Percentiles rank a stretch among this genome's conserved stretches.
Conservation (phyloP, 2,888 invertebrate genomes). For the Cryptocephalus primarius region DNA sequence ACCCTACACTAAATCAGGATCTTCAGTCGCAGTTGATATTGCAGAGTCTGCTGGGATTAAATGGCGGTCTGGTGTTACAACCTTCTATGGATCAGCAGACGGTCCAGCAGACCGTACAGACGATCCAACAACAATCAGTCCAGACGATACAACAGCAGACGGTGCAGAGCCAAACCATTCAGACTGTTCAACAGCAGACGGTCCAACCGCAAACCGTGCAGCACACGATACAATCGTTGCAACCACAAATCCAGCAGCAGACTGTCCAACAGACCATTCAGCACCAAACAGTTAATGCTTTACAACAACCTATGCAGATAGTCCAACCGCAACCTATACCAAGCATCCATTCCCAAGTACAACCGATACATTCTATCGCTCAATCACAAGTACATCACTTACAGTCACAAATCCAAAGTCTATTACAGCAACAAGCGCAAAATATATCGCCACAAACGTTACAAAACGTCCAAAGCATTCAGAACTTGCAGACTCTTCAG, state of each 20-base stretch:
- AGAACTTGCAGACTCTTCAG: constrained; percentile 8
- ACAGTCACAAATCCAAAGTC: constrained; percentile 29
- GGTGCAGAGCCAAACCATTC: constrained; percentile 36
- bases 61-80: constrained; percentile 33
- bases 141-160: constrained; percentile 37
- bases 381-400: constrained; percentile 29
- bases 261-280: constrained; percentile 25
- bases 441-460: constrained; percentile 9
- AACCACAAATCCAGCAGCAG: constrained; percentile 33
- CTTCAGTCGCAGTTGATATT: constrained; percentile 36
- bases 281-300: constrained; percentile 27
- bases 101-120: constrained; percentile 36
- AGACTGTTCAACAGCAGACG: constrained; percentile 36
- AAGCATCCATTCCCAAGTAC: constrained; percentile 27
- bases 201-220: constrained; percentile 32
- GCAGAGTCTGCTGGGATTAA: constrained; percentile 35
- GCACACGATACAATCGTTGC: constrained; percentile 29
- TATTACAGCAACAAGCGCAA: constrained; percentile 22
- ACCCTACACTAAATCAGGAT: constrained; percentile 47
- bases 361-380: constrained; percentile 23
- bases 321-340: constrained; percentile 33
- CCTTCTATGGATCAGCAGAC: constrained; percentile 36
- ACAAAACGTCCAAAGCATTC: constrained; percentile 9
- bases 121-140: constrained; percentile 36
- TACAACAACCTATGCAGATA: constrained; percentile 33